These are phyloP conservation scores for Linyphia triangularis DNA, from an alignment of 2,888 invertebrate species.

Conservation along the genomic window DNA sequence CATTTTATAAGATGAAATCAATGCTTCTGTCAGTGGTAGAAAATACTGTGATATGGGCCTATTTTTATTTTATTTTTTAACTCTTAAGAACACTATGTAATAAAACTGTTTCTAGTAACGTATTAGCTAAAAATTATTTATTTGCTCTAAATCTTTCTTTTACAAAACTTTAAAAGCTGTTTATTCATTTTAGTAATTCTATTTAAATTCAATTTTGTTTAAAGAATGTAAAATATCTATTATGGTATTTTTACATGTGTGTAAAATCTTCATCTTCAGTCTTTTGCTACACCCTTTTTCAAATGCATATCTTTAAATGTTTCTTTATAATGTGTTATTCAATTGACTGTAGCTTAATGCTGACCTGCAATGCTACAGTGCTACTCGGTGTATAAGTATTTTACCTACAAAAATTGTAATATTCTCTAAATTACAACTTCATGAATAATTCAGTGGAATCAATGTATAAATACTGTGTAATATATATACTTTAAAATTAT, in stretches of 20 bases:
- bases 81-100: conserved; percentile 16
- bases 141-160: neutral
- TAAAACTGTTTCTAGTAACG: neutral
- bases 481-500: neutral
- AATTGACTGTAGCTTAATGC: conserved; percentile 11
- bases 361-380: conserved; percentile 1
- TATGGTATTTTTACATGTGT: neutral
- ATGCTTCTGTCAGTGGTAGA: conserved; percentile 63
- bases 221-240: neutral
- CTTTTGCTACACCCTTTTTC: neutral
- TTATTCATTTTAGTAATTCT: too few relatives aligned
- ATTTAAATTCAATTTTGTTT: too few relatives aligned
- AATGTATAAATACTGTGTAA: neutral
- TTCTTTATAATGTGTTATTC: conserved; percentile 18
- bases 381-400: neutral
- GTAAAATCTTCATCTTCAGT: neutral
- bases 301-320: conserved; percentile 26
- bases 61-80: conserved; percentile 50
- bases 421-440: neutral
- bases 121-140: neutral
- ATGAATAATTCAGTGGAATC: neutral
- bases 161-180: neutral
- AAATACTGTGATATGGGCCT: conserved; percentile 72
- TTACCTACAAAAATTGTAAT: neutral
- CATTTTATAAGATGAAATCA: conserved; percentile 54